phyloP scores from a whole-genome alignment of 2,888 invertebrate species.

The Cephonodes hylas region DNA sequence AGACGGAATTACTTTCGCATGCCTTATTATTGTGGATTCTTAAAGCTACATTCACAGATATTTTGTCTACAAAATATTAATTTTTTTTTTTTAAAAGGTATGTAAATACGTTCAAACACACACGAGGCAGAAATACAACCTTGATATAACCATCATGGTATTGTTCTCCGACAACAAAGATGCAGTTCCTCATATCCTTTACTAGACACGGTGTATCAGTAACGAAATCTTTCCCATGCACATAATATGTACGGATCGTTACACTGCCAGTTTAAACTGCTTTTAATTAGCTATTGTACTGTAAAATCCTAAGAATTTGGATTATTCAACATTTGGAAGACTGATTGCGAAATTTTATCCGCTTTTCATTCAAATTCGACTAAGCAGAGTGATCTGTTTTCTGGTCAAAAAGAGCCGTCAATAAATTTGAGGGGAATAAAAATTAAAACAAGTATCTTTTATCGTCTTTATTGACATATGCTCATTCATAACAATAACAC shows the following conservation, averaged over 20 bases:
- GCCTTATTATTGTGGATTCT: too few relatives aligned
- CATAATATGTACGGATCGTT: background rate
- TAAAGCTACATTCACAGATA: too few relatives aligned
- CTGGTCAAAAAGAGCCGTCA: too few relatives aligned
- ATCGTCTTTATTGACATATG: background rate
- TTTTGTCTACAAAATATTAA: too few relatives aligned
- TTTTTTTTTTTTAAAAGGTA: too few relatives aligned
- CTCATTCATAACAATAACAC: background rate
- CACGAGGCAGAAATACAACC: background rate
- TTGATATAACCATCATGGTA: constrained; percentile 11
- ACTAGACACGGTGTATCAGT: background rate
- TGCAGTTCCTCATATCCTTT: constrained; percentile 13
- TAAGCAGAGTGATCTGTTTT: too few relatives aligned
- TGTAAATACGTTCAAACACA: background rate
- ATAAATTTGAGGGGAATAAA: too few relatives aligned
- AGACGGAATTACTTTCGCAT: too few relatives aligned
- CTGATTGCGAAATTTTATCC: background rate
- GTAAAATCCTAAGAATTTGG: background rate
- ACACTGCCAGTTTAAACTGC: background rate
- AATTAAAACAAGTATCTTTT: background rate
- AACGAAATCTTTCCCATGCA: constrained; percentile 15
- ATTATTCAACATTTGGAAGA: background rate
- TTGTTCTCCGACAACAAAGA: constrained; percentile 13
- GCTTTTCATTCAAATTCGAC: too few relatives aligned
- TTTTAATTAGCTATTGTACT: constrained; percentile 8